phyloP scores from a whole-genome alignment of 2,888 invertebrate genomes.

The Yponomeuta evonymella region DNA sequence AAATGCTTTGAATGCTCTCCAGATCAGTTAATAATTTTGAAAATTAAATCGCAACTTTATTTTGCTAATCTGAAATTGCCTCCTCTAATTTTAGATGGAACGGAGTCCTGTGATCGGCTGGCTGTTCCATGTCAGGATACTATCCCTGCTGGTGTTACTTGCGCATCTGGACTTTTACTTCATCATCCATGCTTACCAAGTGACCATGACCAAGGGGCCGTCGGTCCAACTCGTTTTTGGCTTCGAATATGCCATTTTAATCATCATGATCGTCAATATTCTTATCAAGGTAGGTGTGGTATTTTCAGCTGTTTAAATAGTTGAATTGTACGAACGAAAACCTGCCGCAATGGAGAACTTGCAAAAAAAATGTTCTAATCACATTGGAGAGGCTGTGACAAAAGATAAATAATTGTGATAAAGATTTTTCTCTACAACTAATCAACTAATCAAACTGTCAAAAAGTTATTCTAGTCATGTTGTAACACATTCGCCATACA shows the following conservation, averaged over 20 bases:
- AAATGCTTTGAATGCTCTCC: too few species aligned
- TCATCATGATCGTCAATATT: slow-evolving; percentile 95
- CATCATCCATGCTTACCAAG: slow-evolving; percentile 94
- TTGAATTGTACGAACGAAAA: neutral
- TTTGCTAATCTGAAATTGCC: neutral
- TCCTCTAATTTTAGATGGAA: slow-evolving; percentile 87
- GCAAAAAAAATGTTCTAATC: too few species aligned
- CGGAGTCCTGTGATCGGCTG: slow-evolving; percentile 97
- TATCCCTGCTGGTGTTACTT: slow-evolving; percentile 87
- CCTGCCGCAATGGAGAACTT: too few species aligned
- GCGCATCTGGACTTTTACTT: slow-evolving; percentile 91
- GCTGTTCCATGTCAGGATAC: slow-evolving; percentile 94
- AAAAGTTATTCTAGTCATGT: too few species aligned
- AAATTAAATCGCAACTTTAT: too few species aligned
- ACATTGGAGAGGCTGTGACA: too few species aligned
- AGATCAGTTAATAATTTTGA: too few species aligned
- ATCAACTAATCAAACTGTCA: too few species aligned
- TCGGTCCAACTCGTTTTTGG: slow-evolving; percentile 99
- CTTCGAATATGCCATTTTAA: slow-evolving; percentile 98
- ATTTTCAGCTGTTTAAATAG: neutral
- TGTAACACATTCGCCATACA: too few species aligned
- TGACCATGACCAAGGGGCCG: slow-evolving; percentile 94
- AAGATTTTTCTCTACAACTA: too few species aligned
- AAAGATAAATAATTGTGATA: too few species aligned
- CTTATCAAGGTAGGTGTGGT: slow-evolving; percentile 88